phyloP scores from a whole-genome alignment of 2,888 invertebrate genomes.

The Cinara cedri region DNA sequence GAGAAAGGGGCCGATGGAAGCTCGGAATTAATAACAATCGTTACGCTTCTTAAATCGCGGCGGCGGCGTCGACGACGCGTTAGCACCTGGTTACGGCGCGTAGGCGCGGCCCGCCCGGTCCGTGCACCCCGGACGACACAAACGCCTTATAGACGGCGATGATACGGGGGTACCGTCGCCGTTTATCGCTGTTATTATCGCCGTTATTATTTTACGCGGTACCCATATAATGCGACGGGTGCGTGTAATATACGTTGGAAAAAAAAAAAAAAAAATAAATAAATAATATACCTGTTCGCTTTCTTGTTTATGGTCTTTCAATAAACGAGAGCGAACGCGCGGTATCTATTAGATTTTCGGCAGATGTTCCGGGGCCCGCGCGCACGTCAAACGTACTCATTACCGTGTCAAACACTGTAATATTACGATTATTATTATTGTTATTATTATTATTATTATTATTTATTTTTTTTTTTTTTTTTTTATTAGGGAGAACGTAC shows the following conservation, averaged over 20 bases:
- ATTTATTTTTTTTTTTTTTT: no score
- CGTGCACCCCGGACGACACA: no score
- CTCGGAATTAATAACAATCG: no score
- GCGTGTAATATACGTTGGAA: no score
- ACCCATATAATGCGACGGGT: neutral
- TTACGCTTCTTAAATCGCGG: conserved; percentile 22
- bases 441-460: no score
- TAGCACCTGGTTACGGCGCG: conserved; percentile 33
- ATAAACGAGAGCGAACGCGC: conserved; percentile 42
- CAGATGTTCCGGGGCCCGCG: conserved; percentile 39
- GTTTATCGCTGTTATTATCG: neutral
- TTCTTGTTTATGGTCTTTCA: conserved; percentile 37
- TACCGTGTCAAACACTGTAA: conserved; percentile 37
- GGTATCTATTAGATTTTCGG: conserved; percentile 37
- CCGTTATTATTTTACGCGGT: neutral
- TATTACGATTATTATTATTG: no score
- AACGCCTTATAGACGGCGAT: no score
- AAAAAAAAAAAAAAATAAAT: no score
- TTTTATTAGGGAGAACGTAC: neutral
- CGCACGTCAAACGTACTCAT: conserved; percentile 25
- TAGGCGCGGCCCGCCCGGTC: no score
- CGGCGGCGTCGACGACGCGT: neutral
- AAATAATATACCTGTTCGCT: conserved; percentile 26
- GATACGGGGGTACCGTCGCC: no score
- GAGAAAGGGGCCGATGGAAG: no score